Evolutionary conservation across 1,140 invertebrate species (phyloP), one percentile per base, ranked within the genome.

Genomic region (Eupristina koningsbergeri): DNA sequence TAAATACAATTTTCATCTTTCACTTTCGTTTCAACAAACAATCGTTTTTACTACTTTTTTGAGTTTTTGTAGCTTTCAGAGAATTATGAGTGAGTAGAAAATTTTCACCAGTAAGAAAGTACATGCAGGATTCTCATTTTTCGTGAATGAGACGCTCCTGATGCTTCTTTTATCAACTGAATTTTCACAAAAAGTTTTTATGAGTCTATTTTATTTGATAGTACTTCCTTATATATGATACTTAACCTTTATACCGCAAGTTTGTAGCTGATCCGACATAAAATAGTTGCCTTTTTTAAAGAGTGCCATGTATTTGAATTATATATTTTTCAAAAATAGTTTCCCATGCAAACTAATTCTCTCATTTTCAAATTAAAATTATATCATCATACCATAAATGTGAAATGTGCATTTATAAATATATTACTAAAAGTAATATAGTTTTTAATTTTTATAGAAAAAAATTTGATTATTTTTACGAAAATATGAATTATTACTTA

Each of bases 221-320:
- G 29, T 17, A 2, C n/a, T 47, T 15, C 2, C 5, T 8, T 22
- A 50, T 80, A 80, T 73, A 64, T 73, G 26, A 69, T 36, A 0
- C 69, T 69, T 76, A 76, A 82, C 73, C 71, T 76, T 82, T 76
- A 82, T 50, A 41, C 26, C 73, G 29, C 53, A 45, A 76, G 71
- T 75, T 82, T 31, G 19, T 67, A 75, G 64, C 71, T 31, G 80
- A 82, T 76, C 39, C 47, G n/a, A 26, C 26, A 1, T 41, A 3
- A 73, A 73, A 26, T 47, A 26, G 39, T 73, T 29, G 71, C 39
- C 7, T n/a, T n/a, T n/a, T n/a, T n/a, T 17, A 73, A 47, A 73
- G 41, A 39, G 11, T 31, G 17, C n/a, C 78, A 36, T 47, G 3
- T 15, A 41, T 47, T 41, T 69, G 45, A 45, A 50, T 80, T 80